Conservation (phyloP, 1,140 invertebrate species). For the Lerema accius region DNA sequence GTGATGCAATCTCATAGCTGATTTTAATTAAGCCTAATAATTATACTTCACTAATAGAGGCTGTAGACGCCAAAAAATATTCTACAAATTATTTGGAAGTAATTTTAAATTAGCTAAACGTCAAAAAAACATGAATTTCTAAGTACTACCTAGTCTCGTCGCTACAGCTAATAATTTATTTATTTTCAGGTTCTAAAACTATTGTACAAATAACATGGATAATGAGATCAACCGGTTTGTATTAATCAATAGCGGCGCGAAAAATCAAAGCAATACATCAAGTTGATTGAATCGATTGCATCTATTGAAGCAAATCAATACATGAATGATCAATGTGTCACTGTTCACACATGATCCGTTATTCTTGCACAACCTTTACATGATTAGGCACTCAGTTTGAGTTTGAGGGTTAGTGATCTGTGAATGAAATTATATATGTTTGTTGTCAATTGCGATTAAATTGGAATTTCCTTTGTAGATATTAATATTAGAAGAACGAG, state of each 20-base stretch:
- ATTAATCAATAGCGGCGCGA: conserved; percentile 22
- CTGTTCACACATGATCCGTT: conserved; percentile 19
- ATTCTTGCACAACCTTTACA: conserved; percentile 22
- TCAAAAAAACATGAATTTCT: no score
- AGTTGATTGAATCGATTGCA: conserved; percentile 14
- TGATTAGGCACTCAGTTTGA: conserved; percentile 1
- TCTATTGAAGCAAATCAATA: conserved; percentile 17
- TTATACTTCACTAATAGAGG: no score
- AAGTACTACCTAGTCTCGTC: no score
- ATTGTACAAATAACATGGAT: not conserved
- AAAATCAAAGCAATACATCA: conserved; percentile 30
- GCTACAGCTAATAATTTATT: no score
- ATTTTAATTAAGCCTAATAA: no score
- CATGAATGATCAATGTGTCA: conserved; percentile 21
- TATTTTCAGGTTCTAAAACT: not conserved
- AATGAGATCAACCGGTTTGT: conserved; percentile 12
- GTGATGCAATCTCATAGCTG: no score
- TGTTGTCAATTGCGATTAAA: conserved; percentile 25
- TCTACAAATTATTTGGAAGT: no score
- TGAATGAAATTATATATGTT: conserved; percentile 9
- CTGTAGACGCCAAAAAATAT: no score
- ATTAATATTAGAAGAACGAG: conserved; percentile 20
- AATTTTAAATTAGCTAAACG: no score
- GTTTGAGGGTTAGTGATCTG: not conserved
- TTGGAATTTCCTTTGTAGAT: conserved; percentile 11